A percentile compares a stretch with the other conserved stretches of the same genome.
Evolutionary conservation across 2,888 invertebrate species (phyloP).

Genomic region (Tinea pellionella): DNA sequence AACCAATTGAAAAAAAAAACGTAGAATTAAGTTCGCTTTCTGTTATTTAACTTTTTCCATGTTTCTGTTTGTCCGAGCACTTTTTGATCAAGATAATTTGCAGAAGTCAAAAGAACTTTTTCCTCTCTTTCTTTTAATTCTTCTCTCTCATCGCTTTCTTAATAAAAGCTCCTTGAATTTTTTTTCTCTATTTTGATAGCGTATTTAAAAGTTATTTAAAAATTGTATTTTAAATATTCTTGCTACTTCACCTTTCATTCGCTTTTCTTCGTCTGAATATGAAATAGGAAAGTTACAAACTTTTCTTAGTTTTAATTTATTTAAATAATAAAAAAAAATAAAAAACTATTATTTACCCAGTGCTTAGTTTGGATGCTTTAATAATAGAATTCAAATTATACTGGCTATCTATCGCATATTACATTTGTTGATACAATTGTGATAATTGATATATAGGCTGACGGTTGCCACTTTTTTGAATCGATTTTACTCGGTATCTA

Average conservation of each 20-base stretch:
- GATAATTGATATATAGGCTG: no score
- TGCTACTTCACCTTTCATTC: background rate
- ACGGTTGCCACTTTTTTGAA: no score
- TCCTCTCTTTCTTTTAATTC: background rate
- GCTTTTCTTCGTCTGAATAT: background rate
- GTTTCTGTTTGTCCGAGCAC: slow-evolving; percentile 2
- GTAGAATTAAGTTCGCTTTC: background rate
- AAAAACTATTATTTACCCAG: no score
- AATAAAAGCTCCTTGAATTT: background rate
- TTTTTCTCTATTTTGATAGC: slow-evolving; percentile 6
- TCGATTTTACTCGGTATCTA: no score
- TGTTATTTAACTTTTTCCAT: slow-evolving; percentile 9
- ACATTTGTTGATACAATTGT: no score
- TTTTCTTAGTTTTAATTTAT: background rate
- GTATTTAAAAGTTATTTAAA: background rate
- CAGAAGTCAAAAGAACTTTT: slow-evolving; percentile 3
- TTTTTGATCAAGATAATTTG: slow-evolving; percentile 13
- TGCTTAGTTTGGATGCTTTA: no score
- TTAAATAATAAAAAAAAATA: background rate
- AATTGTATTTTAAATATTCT: background rate
- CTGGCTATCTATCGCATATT: no score
- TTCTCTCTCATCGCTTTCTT: slow-evolving; percentile 12
- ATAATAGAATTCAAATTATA: no score
- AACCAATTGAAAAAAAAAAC: background rate
- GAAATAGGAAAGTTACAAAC: background rate